Base-by-base conservation (phyloP, 2,888 invertebrate species). In the Allygus modestus region DNA sequence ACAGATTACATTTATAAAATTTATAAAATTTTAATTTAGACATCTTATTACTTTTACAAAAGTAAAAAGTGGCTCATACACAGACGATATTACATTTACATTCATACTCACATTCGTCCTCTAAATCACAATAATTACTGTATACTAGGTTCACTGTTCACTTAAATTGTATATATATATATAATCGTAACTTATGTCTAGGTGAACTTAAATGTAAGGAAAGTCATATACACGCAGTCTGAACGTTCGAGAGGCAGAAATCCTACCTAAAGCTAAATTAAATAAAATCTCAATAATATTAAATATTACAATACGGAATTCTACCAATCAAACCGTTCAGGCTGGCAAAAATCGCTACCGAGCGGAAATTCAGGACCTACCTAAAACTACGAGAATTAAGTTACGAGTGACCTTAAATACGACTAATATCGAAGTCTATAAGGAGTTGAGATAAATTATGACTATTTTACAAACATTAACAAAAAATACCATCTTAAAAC, bases 241-340 rank as follows among this genome's bases (percentile, higher is more conserved):
- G 86, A 85, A 86, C 84, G 86, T 87, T 87, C 87, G 84, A 87
- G 87, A 81, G 86, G 87, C 86, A 87, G 87, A 87, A 87, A 84
- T 86, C 81, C 82, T 17, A 79, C 51, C 82, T 84, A 77, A 85
- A 77, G 61, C 81, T 82, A 85, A 84, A 65, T 81, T 84, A 81
- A 85, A 81, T 82, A 79, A 83, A 85, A 85, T 73, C 41, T 84
- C 71, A 61, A 81, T 83, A 85, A 81, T 83, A 85, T 61, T 69
- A 61, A 83, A 85, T 77, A 77, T 54, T 79, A 85, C 71, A 75
- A 77, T 82, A 84, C 83, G 79, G 82, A 86, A 85, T 87, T 87
- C 87, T 87, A 86, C 87, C 85, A 85, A 86, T 87, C 86, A 86
- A 87, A 87, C 86, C 85, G 85, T 86, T 84, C 84, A 87, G 87